Evolutionary conservation across 2,797 vertebrate species (phyloP).

Genomic region (Tragelaphus eurycerus): DNA sequence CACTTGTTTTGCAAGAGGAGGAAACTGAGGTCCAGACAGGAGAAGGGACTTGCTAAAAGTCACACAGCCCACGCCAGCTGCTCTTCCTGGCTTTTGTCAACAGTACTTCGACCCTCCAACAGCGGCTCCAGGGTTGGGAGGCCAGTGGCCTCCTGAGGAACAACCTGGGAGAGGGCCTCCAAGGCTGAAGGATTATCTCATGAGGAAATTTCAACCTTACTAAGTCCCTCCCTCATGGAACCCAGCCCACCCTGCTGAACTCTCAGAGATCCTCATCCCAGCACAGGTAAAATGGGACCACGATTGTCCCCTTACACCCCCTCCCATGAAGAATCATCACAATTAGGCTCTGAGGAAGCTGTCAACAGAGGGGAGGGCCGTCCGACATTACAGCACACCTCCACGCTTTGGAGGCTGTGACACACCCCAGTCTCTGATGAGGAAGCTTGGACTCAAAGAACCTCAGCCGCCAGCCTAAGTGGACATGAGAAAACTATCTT

Average conservation of each 20-base stretch:
- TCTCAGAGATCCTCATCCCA: not conserved
- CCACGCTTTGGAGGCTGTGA: not conserved
- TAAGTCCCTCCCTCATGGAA: not conserved
- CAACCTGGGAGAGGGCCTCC: not conserved
- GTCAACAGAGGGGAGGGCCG: not conserved
- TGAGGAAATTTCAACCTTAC: not conserved
- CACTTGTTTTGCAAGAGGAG: slow-evolving; percentile 40
- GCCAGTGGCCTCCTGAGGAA: not conserved
- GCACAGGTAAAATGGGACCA: not conserved
- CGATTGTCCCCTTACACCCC: not conserved
- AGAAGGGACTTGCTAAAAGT: not conserved
- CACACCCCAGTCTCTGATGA: not conserved
- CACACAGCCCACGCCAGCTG: not conserved
- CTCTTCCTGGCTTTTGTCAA: not conserved
- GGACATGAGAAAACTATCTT: not conserved
- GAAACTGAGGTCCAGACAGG: slow-evolving; percentile 14
- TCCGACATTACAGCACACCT: not conserved
- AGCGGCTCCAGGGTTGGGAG: not conserved
- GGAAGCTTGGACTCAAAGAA: not conserved
- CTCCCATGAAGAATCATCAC: not conserved
- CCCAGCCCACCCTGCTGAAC: not conserved
- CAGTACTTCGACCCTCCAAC: not conserved
- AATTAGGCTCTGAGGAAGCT: not conserved
- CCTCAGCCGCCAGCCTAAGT: not conserved
- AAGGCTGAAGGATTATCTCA: not conserved